Base-by-base conservation (phyloP, 1,140 invertebrate species). In the Limonius californicus region DNA sequence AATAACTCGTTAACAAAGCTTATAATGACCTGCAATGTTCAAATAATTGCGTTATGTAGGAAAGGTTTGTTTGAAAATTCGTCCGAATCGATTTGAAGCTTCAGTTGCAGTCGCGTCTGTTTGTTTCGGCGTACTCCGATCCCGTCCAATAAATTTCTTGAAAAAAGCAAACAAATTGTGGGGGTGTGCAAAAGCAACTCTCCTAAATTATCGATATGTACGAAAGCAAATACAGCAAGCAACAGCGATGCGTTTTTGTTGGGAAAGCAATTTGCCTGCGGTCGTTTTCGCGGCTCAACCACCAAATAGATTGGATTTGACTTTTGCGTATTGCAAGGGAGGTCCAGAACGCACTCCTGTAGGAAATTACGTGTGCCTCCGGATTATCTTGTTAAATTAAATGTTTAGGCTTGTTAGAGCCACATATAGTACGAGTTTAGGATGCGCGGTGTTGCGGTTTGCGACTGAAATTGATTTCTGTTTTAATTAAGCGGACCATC, bases 361-460 rank as follows among this genome's bases (percentile, higher is more conserved):
- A 65, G 64, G 64, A 62, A 65, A 65, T 65, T 65, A 65, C 60
- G 32, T 58, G 64, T 56, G 64, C 59, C 23, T 50, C 35, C 27
- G 57, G 64, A 65, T 65, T 65, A 65, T 65, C 64, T 50, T 45
- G 53, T 62, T 62, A 62, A 62, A 39, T 65, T 65, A 65, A 62
- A 65, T 65, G 59, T 61, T 65, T 64, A 64, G 58, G 58, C 50
- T 60, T 27, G 58, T 60, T 60, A 54, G 27, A 39, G 35, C 35
- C 35, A 39, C 35, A 39, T 39, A 39, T 39, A 39, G 21, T 30
- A 27, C 18, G 39, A 20, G 45, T 39, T 12, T 39, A 39, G 21
- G 50, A 27, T 30, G 39, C 16, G 45, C 21, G 53, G 30, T 60
- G 39, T 54, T 19, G 58, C 27, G 30, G 50, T 54, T 50, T 39